phyloP scores from a whole-genome alignment of 2,888 invertebrate genomes.

The Psylliodes chrysocephalus region DNA sequence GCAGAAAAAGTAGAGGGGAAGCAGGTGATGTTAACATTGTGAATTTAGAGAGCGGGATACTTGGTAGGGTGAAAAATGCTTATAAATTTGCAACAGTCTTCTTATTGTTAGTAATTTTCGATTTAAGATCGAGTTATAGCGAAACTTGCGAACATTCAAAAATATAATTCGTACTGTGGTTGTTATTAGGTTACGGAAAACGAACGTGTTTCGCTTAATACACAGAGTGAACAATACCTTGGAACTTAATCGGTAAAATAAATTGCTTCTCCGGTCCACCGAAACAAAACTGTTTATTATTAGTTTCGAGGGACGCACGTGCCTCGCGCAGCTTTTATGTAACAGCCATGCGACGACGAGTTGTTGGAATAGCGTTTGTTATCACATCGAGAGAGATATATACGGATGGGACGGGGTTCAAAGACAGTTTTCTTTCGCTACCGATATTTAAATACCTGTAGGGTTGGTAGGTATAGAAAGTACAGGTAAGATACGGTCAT shows the following conservation, averaged over 20 bases:
- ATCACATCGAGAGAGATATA: conserved; percentile 5
- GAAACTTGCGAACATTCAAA: not conserved
- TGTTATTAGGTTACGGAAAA: not conserved
- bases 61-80: too few relatives aligned
- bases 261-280: conserved; percentile 7
- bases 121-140: too few relatives aligned
- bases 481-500: too few relatives aligned
- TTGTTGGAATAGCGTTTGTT: conserved; percentile 10
- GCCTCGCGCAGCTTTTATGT: conserved; percentile 38
- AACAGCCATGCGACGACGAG: conserved; percentile 22
- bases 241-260: conserved; percentile 15
- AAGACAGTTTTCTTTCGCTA: conserved; percentile 1
- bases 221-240: conserved; percentile 12
- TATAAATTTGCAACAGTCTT: too few relatives aligned
- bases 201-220: not conserved
- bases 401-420: not conserved
- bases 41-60: too few relatives aligned
- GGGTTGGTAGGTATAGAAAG: not conserved
- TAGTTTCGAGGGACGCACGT: conserved; percentile 42
- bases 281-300: conserved; percentile 36
- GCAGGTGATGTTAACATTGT: too few relatives aligned
- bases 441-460: not conserved
- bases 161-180: not conserved
- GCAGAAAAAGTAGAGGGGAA: too few relatives aligned
- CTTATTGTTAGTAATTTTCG: too few relatives aligned